These are phyloP conservation scores for Phengaris alcon DNA, from an alignment of 2,888 invertebrate species.

Conservation along the genomic window DNA sequence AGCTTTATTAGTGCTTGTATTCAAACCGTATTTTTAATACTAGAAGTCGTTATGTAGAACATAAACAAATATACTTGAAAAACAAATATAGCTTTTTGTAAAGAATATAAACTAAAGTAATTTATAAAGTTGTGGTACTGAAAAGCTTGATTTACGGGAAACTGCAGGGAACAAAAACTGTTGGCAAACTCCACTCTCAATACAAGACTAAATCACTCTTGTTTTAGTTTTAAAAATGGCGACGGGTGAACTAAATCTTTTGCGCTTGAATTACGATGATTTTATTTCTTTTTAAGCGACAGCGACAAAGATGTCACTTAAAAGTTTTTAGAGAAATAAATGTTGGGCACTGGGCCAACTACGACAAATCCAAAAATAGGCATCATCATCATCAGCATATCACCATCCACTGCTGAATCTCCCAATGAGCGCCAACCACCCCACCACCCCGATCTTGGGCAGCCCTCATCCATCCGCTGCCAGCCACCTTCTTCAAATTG, in stretches of 20 bases:
- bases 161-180: constrained; percentile 3
- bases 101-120: too few species aligned
- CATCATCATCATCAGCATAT: too few species aligned
- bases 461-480: too few species aligned
- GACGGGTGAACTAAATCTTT: neutral
- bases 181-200: constrained; percentile 1
- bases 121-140: constrained; percentile 4
- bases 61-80: neutral
- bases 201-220: constrained; percentile 8
- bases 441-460: too few species aligned
- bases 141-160: constrained; percentile 15
- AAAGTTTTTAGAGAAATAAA: neutral
- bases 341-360: too few species aligned
- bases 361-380: too few species aligned
- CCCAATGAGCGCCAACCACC: too few species aligned
- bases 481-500: too few species aligned
- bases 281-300: neutral
- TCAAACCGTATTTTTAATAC: neutral
- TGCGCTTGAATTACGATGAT: neutral
- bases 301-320: neutral
- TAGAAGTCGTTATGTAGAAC: neutral
- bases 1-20: neutral
- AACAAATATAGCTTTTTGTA: too few species aligned
- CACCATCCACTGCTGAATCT: too few species aligned
- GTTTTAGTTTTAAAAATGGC: constrained; percentile 5